Evolutionary conservation across 2,888 invertebrate species (phyloP), one percentile per base, ranked within the genome.

Genomic region (Anarsia innoxiella): DNA sequence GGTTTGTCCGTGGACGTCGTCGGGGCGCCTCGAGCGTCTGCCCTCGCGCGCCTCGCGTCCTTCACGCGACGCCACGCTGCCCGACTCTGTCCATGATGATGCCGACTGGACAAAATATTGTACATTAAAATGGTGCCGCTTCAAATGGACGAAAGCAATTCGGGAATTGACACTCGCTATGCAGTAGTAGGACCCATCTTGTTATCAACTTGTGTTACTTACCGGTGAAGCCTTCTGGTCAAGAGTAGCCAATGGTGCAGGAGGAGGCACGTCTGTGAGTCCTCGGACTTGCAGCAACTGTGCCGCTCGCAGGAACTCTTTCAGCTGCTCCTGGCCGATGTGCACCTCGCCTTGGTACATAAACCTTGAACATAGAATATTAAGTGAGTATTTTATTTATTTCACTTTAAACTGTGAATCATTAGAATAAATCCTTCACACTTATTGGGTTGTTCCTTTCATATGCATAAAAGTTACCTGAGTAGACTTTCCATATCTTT

Each of bases 321-420:
- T 90, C 55, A 95, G 84, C 68, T 94, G 93, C 59, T 94, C 94
- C 71, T 95, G 94, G 13, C 93, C 93, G 54, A 95, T 93, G 74
- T 94, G 93, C 19, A 95, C 95, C 76, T 95, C 95, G 44, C 95
- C 95, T 75, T 94, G 93, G 76, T 95, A 95, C 94, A 95, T 95
- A 86, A 95, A 95, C 77, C 91, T 91, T 64, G 0, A 27, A 12
- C n/a, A n/a, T n/a, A n/a, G n/a, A n/a, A n/a, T n/a, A n/a, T n/a
- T n/a, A n/a, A n/a, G n/a, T n/a, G n/a, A n/a, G n/a, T n/a, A n/a
- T n/a, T n/a, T n/a, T n/a, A n/a, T n/a, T n/a, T n/a, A n/a, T n/a
- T n/a, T n/a, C n/a, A n/a, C n/a, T n/a, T n/a, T n/a, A n/a, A n/a
- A n/a, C n/a, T n/a, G n/a, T n/a, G n/a, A n/a, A n/a, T n/a, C n/a